Percentiles rank a stretch among this genome's conserved stretches.
These are phyloP conservation scores for Astreopora myriophthalma DNA, from an alignment of 64 coral and sea anemone genomes.

Conservation along the genomic window DNA sequence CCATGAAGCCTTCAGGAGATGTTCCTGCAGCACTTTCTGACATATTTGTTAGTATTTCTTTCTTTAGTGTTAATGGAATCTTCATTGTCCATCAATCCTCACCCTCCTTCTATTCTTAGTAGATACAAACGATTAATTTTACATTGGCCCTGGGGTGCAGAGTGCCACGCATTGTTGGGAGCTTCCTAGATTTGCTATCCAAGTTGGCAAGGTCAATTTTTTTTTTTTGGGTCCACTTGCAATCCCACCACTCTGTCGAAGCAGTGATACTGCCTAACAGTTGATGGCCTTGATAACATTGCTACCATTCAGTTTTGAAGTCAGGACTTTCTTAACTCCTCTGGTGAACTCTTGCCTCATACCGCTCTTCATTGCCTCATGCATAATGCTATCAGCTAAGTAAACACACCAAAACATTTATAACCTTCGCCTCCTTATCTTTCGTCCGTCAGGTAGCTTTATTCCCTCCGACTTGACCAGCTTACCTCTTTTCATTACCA, in stretches of 20 bases:
- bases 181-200: conserved; percentile 14
- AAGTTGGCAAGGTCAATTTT: no score
- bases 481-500: no score
- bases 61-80: not conserved
- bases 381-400: no score
- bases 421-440: no score
- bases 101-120: conserved; percentile 32
- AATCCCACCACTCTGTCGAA: not conserved
- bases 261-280: conserved; percentile 7
- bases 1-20: no score
- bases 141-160: conserved; percentile 26
- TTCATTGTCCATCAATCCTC: conserved; percentile 9
- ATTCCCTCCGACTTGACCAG: no score
- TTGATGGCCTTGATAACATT: conserved; percentile 39
- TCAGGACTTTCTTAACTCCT: not conserved
- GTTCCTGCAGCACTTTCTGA: no score
- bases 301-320: not conserved
- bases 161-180: conserved; percentile 8
- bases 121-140: conserved; percentile 21
- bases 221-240: not conserved
- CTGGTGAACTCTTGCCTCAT: conserved; percentile 4
- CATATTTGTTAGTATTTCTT: no score
- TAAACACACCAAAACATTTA: no score
- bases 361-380: not conserved
- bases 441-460: no score